Percentiles rank a stretch among this genome's conserved stretches.
Conservation (phyloP, 2,113 vertebrate species). For the Leptosomus discolor region DNA sequence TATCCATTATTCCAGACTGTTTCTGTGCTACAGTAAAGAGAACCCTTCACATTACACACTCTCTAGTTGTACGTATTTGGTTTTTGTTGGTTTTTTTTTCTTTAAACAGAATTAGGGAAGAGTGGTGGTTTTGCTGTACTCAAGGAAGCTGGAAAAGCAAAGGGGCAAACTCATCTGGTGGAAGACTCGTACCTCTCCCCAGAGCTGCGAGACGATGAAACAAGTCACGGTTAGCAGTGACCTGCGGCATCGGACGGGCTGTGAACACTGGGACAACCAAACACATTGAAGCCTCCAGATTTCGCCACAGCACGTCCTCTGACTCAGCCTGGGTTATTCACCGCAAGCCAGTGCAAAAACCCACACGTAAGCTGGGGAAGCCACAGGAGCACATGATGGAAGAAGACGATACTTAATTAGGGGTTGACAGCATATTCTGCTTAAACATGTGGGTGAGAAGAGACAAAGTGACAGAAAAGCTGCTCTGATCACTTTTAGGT, state of each 20-base stretch:
- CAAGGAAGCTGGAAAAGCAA: background rate
- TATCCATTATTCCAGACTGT: background rate
- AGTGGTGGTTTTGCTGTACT: background rate
- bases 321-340: background rate
- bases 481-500: background rate
- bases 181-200: fast-evolving
- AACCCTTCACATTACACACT: background rate
- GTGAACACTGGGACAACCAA: fast-evolving
- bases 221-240: fast-evolving
- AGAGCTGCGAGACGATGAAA: background rate
- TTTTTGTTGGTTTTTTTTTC: too few species aligned
- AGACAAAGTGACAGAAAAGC: background rate
- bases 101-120: background rate
- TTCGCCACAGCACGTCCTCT: background rate
- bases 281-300: background rate
- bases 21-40: background rate
- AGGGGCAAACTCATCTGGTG: fast-evolving
- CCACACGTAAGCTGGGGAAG: slow-evolving; percentile 6
- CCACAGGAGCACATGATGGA: background rate
- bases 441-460: background rate
- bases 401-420: background rate
- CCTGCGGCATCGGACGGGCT: fast-evolving
- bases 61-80: too few species aligned
- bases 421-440: background rate
- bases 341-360: slow-evolving; percentile 1